A percentile compares a stretch with the other conserved stretches of the same genome.
Evolutionary conservation across 2,113 vertebrate genomes (phyloP).

Genomic region (Sterrhoptilus dennistouni): DNA sequence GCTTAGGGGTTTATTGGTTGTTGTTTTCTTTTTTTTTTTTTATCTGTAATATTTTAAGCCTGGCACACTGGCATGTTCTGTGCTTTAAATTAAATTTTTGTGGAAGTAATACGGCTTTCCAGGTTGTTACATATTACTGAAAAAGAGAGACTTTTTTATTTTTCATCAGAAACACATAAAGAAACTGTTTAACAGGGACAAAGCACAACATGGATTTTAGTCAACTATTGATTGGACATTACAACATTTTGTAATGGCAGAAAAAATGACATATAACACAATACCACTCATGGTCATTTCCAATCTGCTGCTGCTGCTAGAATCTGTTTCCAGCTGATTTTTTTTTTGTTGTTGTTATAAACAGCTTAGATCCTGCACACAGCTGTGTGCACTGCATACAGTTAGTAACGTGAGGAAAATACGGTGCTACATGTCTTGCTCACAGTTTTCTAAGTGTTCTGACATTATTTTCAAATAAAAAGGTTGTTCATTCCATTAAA

Average conservation of each 20-base stretch:
- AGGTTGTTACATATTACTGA: slow-evolving; percentile 31
- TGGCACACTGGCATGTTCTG: slow-evolving; percentile 60
- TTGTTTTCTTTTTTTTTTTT: background rate
- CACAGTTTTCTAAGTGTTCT: slow-evolving; percentile 26
- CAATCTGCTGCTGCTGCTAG: slow-evolving; percentile 46
- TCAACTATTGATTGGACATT: slow-evolving; percentile 61
- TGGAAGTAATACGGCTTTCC: slow-evolving; percentile 37
- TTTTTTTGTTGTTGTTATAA: background rate
- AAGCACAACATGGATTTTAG: slow-evolving; percentile 68
- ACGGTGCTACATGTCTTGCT: slow-evolving; percentile 59
- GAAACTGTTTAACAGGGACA: slow-evolving; percentile 45
- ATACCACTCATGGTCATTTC: slow-evolving; percentile 42
- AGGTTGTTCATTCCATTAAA: slow-evolving; percentile 50
- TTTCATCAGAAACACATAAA: slow-evolving; percentile 53
- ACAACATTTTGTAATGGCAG: slow-evolving; percentile 57
- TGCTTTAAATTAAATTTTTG: slow-evolving; percentile 69
- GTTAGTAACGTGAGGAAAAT: background rate
- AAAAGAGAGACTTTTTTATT: slow-evolving; percentile 32
- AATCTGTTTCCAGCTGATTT: background rate
- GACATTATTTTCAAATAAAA: background rate
- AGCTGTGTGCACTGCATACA: background rate
- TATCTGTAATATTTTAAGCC: slow-evolving; percentile 69
- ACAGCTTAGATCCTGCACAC: background rate
- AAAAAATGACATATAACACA: background rate
- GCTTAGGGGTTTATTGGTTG: slow-evolving; percentile 42